Conservation (phyloP, 2,797 vertebrate genomes). For the Tympanoctomys barrerae region DNA sequence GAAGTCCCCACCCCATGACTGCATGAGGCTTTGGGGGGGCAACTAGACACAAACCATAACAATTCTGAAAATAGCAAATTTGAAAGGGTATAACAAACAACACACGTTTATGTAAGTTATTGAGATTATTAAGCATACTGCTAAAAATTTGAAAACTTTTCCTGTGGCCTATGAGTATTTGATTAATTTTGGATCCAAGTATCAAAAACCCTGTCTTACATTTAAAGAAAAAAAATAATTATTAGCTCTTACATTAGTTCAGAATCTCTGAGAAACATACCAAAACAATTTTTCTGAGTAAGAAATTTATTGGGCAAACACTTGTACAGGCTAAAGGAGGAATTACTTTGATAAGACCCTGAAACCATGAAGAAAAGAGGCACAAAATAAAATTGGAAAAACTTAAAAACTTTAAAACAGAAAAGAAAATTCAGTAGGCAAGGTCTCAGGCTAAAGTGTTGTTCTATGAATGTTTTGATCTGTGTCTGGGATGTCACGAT, state of each 20-base stretch:
- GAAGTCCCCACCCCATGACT: too few relatives aligned
- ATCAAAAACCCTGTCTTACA: neutral
- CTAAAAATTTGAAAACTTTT: neutral
- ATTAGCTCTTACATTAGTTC: neutral
- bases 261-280: neutral
- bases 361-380: neutral
- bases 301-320: neutral
- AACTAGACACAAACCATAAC: too few relatives aligned
- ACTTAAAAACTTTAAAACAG: too few relatives aligned
- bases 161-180: neutral
- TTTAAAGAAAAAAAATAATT: slow-evolving; percentile 9
- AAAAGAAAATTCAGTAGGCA: neutral
- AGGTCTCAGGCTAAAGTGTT: neutral
- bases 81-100: neutral
- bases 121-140: neutral
- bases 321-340: neutral
- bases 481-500: neutral
- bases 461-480: neutral
- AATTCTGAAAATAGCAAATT: neutral
- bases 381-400: too few relatives aligned
- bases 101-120: neutral
- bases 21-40: too few relatives aligned
- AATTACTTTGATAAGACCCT: neutral
- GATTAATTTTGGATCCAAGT: neutral
- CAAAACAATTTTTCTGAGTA: neutral